Evolutionary conservation across 1,140 invertebrate genomes (phyloP).

Genomic region (Tetragnatha versicolor): DNA sequence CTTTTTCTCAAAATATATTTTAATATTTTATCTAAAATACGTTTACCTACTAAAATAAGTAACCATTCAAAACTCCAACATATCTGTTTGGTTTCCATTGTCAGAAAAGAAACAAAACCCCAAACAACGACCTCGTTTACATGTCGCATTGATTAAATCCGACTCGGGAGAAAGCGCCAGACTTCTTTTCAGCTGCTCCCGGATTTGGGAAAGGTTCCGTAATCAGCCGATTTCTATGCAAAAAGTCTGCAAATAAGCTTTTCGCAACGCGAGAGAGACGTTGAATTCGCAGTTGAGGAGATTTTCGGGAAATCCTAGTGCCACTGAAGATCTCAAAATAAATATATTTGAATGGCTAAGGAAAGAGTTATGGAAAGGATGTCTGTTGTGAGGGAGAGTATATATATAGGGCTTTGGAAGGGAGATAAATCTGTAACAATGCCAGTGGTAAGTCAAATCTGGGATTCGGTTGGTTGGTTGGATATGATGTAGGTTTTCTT

Average conservation of each 20-base stretch:
- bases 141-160: conserved; percentile 24
- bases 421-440: too few species aligned
- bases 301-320: background rate
- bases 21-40: too few species aligned
- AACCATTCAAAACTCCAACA: too few species aligned
- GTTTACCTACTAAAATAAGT: too few species aligned
- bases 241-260: conserved; percentile 41
- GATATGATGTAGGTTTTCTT: too few species aligned
- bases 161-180: background rate
- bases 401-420: too few species aligned
- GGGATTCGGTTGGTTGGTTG: too few species aligned
- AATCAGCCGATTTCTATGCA: conserved; percentile 41
- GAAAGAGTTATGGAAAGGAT: conserved; percentile 9
- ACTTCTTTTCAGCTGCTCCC: conserved; percentile 8
- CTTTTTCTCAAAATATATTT: too few species aligned
- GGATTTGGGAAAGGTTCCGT: background rate
- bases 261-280: conserved; percentile 6
- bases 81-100: background rate
- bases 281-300: conserved; percentile 19
- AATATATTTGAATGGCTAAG: background rate
- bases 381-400: too few species aligned
- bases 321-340: background rate
- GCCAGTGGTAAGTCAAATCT: too few species aligned
- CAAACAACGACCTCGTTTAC: background rate
- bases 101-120: background rate